Evolutionary conservation across 2,113 vertebrate genomes (phyloP), one percentile per base, ranked within the genome.

Genomic region (Nansenia antarctica): DNA sequence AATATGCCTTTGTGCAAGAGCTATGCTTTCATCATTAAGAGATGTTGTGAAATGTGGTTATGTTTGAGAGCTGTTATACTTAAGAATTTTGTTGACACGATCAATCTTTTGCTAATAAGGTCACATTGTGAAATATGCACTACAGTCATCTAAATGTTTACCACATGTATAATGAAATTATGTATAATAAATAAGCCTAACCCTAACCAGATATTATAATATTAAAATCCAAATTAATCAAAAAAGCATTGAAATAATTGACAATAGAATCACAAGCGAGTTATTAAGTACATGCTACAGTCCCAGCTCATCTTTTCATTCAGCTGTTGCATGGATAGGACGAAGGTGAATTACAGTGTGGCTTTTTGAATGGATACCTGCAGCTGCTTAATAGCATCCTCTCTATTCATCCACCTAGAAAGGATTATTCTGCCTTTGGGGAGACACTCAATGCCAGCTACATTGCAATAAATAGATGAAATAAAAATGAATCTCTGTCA

Each of bases 401-500:
- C 73, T 74, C 82, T 78, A 85, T 87, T 91, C 80, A 87, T 27
- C 70, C 60, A 79, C 70, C 85, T 70, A 90, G 84, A 93, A 93
- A 87, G 89, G 69, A 83, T 65, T 72, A 76, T 80, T 84, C 71
- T 79, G 88, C 84, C 86, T 86, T 80, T 83, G 78, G 82, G 91
- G 85, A 82, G 39, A 88, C 84, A 82, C 91, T 94, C 90, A 93
- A 89, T 86, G 77, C 87, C 93, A 86, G 88, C 81, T 65, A 69
- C 72, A 75, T 77, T 86, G 90, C 89, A 90, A 92, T 90, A 91
- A 91, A 92, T 86, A 82, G 79, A 87, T 87, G 67, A 84, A 89
- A 89, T 85, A 79, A 90, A 92, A 92, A 92, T 80, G 78, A 92
- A 87, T 86, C 79, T 84, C 86, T 84, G 84, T 93, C 87, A 90